A percentile compares a stretch with the other conserved stretches of the same genome.
Conservation (phyloP, 2,888 invertebrate species). For the Orgyia antiqua region DNA sequence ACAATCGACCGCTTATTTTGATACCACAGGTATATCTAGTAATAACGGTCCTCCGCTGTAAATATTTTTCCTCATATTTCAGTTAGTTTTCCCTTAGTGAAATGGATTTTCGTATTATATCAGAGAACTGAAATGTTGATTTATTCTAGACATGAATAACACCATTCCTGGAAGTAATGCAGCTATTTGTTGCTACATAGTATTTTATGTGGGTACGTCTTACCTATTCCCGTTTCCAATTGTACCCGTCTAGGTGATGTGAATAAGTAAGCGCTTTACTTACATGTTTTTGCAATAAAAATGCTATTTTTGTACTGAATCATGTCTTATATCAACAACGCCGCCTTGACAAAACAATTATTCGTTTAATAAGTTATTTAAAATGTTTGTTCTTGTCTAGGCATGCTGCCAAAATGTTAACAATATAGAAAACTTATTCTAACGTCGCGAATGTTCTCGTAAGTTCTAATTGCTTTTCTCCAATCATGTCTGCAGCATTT, state of each 20-base stretch:
- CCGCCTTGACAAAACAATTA: no score
- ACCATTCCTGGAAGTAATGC: slow-evolving; percentile 34
- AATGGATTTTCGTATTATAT: no score
- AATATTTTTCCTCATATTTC: no score
- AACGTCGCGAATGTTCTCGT: no score
- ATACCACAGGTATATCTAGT: slow-evolving; percentile 40
- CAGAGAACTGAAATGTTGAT: slow-evolving; percentile 19
- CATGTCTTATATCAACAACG: no score
- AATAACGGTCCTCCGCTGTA: no score
- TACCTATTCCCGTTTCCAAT: slow-evolving; percentile 36
- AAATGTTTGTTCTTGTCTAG: no score
- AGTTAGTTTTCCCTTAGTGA: no score
- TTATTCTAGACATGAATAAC: slow-evolving; percentile 44
- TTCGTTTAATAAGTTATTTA: no score
- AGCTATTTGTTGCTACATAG: slow-evolving; percentile 33
- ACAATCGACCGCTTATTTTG: slow-evolving; percentile 49
- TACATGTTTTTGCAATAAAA: slow-evolving; percentile 21
- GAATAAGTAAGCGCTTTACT: slow-evolving; percentile 37
- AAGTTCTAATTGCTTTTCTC: no score
- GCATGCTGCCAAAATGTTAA: slow-evolving; percentile 48
- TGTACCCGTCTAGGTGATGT: slow-evolving; percentile 32
- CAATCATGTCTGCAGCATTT: no score
- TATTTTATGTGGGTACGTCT: slow-evolving; percentile 35
- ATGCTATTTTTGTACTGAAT: no score
- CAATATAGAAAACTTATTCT: slow-evolving; percentile 37